Evolutionary conservation across 1,140 invertebrate species (phyloP), one percentile per base, ranked within the genome.

Genomic region (Saxidomus purpurata): DNA sequence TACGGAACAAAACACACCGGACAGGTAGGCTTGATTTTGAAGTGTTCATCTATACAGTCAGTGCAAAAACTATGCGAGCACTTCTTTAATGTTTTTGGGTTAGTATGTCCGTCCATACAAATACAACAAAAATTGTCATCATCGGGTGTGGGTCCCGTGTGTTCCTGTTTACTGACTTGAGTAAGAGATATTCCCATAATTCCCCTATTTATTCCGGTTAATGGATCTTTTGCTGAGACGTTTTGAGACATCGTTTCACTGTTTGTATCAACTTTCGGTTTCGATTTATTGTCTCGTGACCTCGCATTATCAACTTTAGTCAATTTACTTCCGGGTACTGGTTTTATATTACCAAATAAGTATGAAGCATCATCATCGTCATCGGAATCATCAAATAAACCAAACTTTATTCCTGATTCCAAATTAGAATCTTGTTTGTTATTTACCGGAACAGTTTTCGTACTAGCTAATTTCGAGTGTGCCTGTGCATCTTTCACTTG

Each of bases 1-100:
- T 92, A 94, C 11, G 90, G 28, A 15, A 38, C 85, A 31, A 90
- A 91, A 90, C 93, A 94, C 52, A 84, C 80, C 22, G 93, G 93
- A 83, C 93, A 94, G 15, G 52, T 59, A 0, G 90, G 92, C 43
- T 90, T 90, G 34, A 43, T 69, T 55, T 71, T 69, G 25, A 88
- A 84, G 22, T 89, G 86, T 43, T 55, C 47, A 43, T 91, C 88
- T 34, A 92, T 89, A 59, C 92, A 93, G 8, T 38, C 40, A 0
- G 38, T 55, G 77, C 92, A 93, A 59, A 92, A 93, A 22, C 31
- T 69, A 82, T 93, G 92, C 19, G 89, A 89, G 77, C 92, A 93
- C 49, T 81, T 74, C 1, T 47, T 31, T 4, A 93, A 76, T 1
- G 79, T 90, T 74, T 90, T 92, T 15, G 91, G 89, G 34, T 74